A percentile compares a stretch with the other conserved stretches of the same genome.
These are phyloP conservation scores for Trichogramma evanescens DNA, from an alignment of 2,888 invertebrate species.

Conservation along the genomic window DNA sequence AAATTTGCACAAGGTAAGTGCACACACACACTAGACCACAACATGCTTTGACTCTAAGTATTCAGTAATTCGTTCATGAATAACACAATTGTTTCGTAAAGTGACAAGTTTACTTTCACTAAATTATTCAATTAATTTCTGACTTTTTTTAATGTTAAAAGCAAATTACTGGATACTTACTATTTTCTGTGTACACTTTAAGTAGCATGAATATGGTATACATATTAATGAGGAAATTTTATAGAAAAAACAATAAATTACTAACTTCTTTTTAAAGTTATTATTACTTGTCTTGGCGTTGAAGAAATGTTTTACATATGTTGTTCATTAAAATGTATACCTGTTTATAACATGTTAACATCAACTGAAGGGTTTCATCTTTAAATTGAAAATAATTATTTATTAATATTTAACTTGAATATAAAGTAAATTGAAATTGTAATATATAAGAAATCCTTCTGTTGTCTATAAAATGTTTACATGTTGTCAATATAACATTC, in stretches of 20 bases:
- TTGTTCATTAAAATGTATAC: conserved; percentile 26
- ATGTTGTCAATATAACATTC: conserved; percentile 48
- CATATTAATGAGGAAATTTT: conserved; percentile 26
- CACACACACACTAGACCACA: conserved; percentile 40
- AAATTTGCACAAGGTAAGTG: conserved; percentile 38
- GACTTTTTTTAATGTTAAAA: conserved; percentile 25
- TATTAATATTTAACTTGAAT: neutral
- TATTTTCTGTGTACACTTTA: conserved; percentile 27
- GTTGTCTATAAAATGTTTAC: conserved; percentile 41
- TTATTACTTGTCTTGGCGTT: too few relatives aligned
- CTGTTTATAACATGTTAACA: neutral
- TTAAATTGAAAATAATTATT: neutral
- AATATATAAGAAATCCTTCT: conserved; percentile 30
- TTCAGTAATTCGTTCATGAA: conserved; percentile 37
- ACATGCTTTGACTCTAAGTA: conserved; percentile 43
- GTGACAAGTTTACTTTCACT: neutral
- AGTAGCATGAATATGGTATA: conserved; percentile 32
- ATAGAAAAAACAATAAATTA: neutral
- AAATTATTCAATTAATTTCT: conserved; percentile 29
- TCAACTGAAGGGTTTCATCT: neutral
- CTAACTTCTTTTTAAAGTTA: neutral
- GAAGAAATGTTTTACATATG: neutral
- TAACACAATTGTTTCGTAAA: neutral
- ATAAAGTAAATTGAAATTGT: neutral
- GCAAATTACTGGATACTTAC: conserved; percentile 27